Conservation (phyloP, 1,140 invertebrate genomes). For the Caenorhabditis brenneri region DNA sequence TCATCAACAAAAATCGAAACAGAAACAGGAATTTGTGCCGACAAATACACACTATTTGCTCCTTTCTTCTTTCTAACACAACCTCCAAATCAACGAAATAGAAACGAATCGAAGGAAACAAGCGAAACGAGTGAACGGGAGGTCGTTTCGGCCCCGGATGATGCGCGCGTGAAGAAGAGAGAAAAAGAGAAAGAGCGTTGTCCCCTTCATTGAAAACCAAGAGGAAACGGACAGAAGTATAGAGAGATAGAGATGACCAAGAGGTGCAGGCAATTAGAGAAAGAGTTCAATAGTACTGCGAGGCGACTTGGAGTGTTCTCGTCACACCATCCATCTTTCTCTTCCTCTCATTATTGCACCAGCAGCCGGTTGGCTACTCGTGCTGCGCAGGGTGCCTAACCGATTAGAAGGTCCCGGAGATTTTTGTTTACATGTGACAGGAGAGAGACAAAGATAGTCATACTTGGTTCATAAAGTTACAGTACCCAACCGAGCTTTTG, state of each 20-base stretch:
- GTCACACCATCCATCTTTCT: background rate
- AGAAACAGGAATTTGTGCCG: constrained; percentile 25
- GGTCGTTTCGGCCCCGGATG: background rate
- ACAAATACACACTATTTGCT: background rate
- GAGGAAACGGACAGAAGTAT: background rate
- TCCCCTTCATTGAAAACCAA: background rate
- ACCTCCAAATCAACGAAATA: constrained; percentile 13
- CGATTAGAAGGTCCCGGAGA: background rate
- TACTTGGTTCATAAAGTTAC: too few relatives aligned
- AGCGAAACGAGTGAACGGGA: constrained; percentile 18
- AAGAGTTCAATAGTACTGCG: background rate
- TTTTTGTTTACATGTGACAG: background rate
- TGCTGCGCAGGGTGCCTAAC: background rate
- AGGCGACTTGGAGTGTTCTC: constrained; percentile 1
- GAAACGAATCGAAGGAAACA: constrained; percentile 19
- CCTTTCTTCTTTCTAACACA: background rate
- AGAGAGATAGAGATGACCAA: background rate
- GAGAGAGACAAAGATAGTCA: background rate
- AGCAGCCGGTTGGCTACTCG: background rate
- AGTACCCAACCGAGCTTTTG: too few relatives aligned
- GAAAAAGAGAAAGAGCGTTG: background rate
- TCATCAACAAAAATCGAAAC: background rate
- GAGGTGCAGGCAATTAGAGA: background rate
- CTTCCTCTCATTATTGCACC: background rate
- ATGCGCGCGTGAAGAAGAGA: background rate